Evolutionary conservation across 2,797 vertebrate genomes (phyloP).

Genomic region (Crotalus adamanteus): DNA sequence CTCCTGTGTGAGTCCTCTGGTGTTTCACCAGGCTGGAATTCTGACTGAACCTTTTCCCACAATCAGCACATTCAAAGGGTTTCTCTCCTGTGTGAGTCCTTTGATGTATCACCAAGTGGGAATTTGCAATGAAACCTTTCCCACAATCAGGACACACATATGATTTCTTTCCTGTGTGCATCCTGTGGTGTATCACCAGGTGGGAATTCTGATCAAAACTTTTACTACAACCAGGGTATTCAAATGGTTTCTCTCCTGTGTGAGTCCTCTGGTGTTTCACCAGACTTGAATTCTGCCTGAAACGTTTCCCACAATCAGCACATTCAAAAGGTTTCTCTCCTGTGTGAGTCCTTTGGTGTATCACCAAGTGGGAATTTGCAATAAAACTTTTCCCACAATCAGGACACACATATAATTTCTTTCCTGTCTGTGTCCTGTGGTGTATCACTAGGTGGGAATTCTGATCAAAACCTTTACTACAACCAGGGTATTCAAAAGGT

Average conservation of each 20-base stretch:
- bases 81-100: constrained; percentile 62
- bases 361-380: constrained; percentile 56
- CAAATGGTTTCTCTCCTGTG: neutral
- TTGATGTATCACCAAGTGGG: constrained; percentile 44
- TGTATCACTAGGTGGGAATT: neutral
- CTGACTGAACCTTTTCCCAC: constrained; percentile 66
- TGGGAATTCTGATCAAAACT: neutral
- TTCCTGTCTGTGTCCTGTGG: neutral
- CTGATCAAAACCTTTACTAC: neutral
- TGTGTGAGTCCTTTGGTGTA: constrained; percentile 68
- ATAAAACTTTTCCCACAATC: constrained; percentile 7
- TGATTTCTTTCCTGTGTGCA: neutral
- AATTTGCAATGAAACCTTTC: constrained; percentile 64
- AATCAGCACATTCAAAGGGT: constrained; percentile 48
- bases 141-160: neutral
- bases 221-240: neutral
- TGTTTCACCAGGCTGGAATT: constrained; percentile 55
- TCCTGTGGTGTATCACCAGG: neutral
- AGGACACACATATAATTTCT: neutral
- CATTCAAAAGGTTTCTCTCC: constrained; percentile 58
- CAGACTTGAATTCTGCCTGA: neutral
- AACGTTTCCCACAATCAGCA: constrained; percentile 24
- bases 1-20: constrained; percentile 44
- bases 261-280: neutral
- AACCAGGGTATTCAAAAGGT: neutral